Base-by-base conservation (phyloP, 2,797 vertebrate genomes). In the Neoniphon sammara region DNA sequence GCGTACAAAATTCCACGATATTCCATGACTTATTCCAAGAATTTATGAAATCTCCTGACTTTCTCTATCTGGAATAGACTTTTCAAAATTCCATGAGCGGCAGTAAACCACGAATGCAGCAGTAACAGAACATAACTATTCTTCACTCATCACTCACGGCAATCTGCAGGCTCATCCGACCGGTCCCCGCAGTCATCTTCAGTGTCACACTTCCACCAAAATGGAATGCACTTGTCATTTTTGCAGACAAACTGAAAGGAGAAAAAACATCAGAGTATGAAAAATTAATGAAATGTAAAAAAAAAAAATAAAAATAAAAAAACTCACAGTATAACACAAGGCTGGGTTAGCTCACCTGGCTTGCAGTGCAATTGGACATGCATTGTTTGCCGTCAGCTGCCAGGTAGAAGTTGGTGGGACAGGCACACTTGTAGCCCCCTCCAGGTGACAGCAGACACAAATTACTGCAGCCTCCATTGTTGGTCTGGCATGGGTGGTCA, bases 191-290 rank as follows among this genome's bases (percentile, higher is more conserved):
- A 98, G 90, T 98, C 97, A 12, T 98, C 97, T 6, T 97, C 96
- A 0, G 96, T 98, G 89, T 98, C 97, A 78, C 97, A 98, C 88
- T 97, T 98, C 97, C 97, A 98, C 97, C 97, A 98, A 53, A 98
- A 98, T 0, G 97, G 97, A 87, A 98, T 98, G 80, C 97, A 98
- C 88, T 98, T 97, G 86, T 98, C 96, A 11, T 96, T 98, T 88
- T 95, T 97, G 87, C 97, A 98, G 10, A 96, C 96, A 90, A 98
- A 98, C 97, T 98, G 80, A 60, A 70, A 17, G 15, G 42, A 34
- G 4, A 66, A 10, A 75, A 6, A 49, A 69, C 12, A 58, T 21
- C 21, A 20, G 11, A 36, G 27, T 5, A 5, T 1, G 0, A 1
- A 34, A 8, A 34, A 18, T 25, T 4, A 3, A 27, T 49, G 0